These are phyloP conservation scores for Chaenogobius annularis DNA, from an alignment of 2,113 vertebrate genomes.

Conservation along the genomic window DNA sequence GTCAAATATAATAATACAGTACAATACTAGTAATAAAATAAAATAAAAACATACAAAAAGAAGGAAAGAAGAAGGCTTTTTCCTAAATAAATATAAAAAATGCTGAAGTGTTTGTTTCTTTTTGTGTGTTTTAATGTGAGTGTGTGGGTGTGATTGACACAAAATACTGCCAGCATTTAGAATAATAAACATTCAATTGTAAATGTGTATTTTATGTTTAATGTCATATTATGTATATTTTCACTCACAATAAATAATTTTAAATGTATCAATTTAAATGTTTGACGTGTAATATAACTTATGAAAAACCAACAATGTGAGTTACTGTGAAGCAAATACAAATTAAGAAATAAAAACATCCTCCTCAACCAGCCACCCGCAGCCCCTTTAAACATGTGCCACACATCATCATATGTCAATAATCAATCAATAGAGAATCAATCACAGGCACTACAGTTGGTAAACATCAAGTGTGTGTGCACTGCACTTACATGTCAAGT, in stretches of 20 bases:
- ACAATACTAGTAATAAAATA: too few relatives aligned
- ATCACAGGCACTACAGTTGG: background rate
- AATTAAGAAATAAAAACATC: constrained; percentile 21
- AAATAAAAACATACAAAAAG: background rate
- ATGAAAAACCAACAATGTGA: background rate
- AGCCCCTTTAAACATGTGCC: background rate
- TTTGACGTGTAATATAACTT: background rate
- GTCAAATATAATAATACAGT: too few relatives aligned
- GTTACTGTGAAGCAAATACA: background rate
- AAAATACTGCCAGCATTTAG: background rate
- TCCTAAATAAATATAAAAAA: background rate
- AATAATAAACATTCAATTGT: background rate
- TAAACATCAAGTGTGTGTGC: constrained; percentile 21
- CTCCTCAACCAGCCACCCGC: background rate
- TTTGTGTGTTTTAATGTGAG: constrained; percentile 9
- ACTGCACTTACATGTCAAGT: background rate
- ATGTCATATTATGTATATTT: background rate
- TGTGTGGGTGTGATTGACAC: constrained; percentile 10
- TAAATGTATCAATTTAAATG: background rate
- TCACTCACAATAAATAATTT: background rate
- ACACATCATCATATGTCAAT: constrained; percentile 1
- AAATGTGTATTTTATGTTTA: background rate
- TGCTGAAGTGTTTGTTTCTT: constrained; percentile 24
- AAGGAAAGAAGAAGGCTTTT: too few relatives aligned
- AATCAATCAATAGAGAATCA: constrained; percentile 8